A percentile compares a stretch with the other conserved stretches of the same genome.
Evolutionary conservation across 1,140 invertebrate species (phyloP).

Genomic region (fruit fly (Drosophila melanogaster)): Release_6_plus_ISO1_MT NT_037436.4:17454501-17455000

Average conservation of each 20-base stretch:
- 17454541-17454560: conserved; percentile 18
- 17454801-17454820: conserved; percentile 62
- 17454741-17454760: conserved; percentile 69
- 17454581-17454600: conserved; percentile 63
- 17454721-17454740: conserved; percentile 47
- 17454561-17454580: conserved; percentile 21
- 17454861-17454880: conserved; percentile 64
- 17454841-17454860: conserved; percentile 62
- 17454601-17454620: conserved; percentile 74
- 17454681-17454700: conserved; percentile 38
- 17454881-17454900: conserved; percentile 36
- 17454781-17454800: conserved; percentile 81
- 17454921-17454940: conserved; percentile 51
- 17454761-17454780: conserved; percentile 83
- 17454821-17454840: conserved; percentile 39
- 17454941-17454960: conserved; percentile 61
- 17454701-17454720: conserved; percentile 46
- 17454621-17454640: conserved; percentile 84
- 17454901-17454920: conserved; percentile 15
- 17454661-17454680: conserved; percentile 55
- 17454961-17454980: conserved; percentile 63
- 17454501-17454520: conserved; percentile 47
- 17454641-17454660: conserved; percentile 69
- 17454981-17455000: conserved; percentile 49
- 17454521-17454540: conserved; percentile 22